Base-by-base conservation (phyloP, 2,113 vertebrate genomes). In the Tilapia sparmanii region DNA sequence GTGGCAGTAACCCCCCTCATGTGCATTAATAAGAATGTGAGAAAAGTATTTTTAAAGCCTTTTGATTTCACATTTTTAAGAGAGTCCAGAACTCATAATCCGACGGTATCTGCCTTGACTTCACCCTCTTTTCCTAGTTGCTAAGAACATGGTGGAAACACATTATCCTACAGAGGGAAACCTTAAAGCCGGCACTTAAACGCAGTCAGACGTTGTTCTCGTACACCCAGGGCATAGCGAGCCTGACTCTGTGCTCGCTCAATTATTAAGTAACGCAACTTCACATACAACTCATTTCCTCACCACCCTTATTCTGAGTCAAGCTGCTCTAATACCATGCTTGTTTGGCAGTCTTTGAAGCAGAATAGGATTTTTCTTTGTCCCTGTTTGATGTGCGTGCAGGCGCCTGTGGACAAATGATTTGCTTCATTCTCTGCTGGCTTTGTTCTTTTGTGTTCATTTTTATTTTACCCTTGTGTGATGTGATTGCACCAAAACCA, bases 331-430 rank as follows among this genome's bases (percentile, higher is more conserved):
- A 91, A 93, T 86, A 81, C 82, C 86, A 85, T 89, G 90, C 83
- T 86, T 90, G 86, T 92, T 92, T 87, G 76, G 63, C 45, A 55
- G 63, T 80, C 94, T 94, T 95, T 95, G 93, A 95, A 95, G 91
- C 89, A 83, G 59, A 66, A 85, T 33, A 73, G 38, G 53, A 29
- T n/a, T 66, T 83, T 85, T 92, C 63, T 92, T 89, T 88, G 80
- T 89, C 42, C 59, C 31, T 81, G 86, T 94, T 94, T 95, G 91
- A 95, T 94, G 90, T 94, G 82, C n/a, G 6, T 83, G 78, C 87
- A 90, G 86, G 57, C 42, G 90, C 90, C 93, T 92, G 90, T 93
- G 87, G 94, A 93, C 89, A 93, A 89, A 90, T 86, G 83, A 92
- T 93, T 92, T 4, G 38, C 87, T 93, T 89, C 79, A 63, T 91